A percentile compares a stretch with the other conserved stretches of the same genome.
Evolutionary conservation across 2,797 vertebrate species (phyloP).

Genomic region (Heliangelus exortis): DNA sequence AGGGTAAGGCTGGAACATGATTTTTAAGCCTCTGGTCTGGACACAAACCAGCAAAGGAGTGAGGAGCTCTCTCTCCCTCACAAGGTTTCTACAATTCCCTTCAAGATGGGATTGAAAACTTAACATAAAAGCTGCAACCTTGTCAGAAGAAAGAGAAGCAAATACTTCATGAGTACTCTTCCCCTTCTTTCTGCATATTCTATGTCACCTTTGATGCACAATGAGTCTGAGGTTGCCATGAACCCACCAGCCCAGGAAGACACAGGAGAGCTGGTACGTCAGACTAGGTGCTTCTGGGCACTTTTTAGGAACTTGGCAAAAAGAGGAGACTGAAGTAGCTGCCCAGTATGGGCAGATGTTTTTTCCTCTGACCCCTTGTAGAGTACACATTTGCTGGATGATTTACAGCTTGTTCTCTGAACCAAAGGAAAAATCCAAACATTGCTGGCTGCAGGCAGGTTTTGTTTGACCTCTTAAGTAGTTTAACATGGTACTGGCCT

Average conservation of each 20-base stretch:
- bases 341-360: slow-evolving; percentile 35
- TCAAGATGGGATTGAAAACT: neutral
- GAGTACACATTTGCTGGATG: slow-evolving; percentile 36
- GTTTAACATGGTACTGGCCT: slow-evolving; percentile 55
- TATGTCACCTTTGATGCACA: neutral
- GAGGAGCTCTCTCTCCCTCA: neutral
- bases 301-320: slow-evolving; percentile 42
- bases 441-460: slow-evolving; percentile 34
- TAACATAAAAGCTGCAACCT: neutral
- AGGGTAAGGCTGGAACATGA: neutral
- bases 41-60: neutral
- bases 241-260: neutral
- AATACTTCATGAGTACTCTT: neutral
- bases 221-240: neutral
- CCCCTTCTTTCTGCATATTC: neutral
- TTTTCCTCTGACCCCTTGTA: slow-evolving; percentile 57
- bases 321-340: neutral
- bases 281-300: neutral
- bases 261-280: neutral
- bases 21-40: neutral
- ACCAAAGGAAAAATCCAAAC: slow-evolving; percentile 67
- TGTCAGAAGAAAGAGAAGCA: neutral
- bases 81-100: neutral
- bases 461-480: slow-evolving; percentile 63
- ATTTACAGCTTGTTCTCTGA: slow-evolving; percentile 40